A percentile compares a stretch with the other conserved stretches of the same genome.
phyloP scores from a whole-genome alignment of 2,888 invertebrate species.

The Epirrita christyi region DNA sequence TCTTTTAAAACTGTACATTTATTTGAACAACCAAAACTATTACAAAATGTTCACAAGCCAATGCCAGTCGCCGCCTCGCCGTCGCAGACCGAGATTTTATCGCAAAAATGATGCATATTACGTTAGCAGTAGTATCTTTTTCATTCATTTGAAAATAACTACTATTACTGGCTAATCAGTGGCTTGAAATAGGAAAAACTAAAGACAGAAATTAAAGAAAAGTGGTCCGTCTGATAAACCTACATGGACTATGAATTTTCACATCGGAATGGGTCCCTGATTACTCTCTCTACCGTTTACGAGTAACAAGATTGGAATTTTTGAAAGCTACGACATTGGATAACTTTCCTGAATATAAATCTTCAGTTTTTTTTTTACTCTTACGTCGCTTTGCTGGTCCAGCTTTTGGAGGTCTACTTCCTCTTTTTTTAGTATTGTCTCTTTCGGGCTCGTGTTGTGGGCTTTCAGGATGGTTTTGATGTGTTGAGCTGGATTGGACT shows the following conservation, averaged over 20 bases:
- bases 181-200: too few species aligned
- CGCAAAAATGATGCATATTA: too few species aligned
- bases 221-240: too few species aligned
- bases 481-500: neutral
- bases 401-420: slow-evolving; percentile 9
- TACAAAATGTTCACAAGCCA: neutral
- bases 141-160: too few species aligned
- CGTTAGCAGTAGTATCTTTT: too few species aligned
- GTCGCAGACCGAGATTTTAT: too few species aligned
- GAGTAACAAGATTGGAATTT: neutral
- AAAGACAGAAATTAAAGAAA: too few species aligned
- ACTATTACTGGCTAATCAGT: too few species aligned
- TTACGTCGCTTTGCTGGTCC: slow-evolving; percentile 20
- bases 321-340: slow-evolving; percentile 7
- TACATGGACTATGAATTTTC: too few species aligned
- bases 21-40: neutral
- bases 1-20: neutral
- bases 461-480: slow-evolving; percentile 14
- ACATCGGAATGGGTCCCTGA: neutral
- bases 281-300: neutral
- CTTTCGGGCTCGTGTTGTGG: slow-evolving; percentile 1
- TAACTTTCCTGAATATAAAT: slow-evolving; percentile 23
- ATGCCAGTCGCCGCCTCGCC: neutral
- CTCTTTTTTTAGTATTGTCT: slow-evolving; percentile 16
- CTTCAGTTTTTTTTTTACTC: neutral